Percentiles rank a stretch among this genome's conserved stretches.
phyloP scores from a whole-genome alignment of 1,140 invertebrate species.

The Ylistrum balloti region DNA sequence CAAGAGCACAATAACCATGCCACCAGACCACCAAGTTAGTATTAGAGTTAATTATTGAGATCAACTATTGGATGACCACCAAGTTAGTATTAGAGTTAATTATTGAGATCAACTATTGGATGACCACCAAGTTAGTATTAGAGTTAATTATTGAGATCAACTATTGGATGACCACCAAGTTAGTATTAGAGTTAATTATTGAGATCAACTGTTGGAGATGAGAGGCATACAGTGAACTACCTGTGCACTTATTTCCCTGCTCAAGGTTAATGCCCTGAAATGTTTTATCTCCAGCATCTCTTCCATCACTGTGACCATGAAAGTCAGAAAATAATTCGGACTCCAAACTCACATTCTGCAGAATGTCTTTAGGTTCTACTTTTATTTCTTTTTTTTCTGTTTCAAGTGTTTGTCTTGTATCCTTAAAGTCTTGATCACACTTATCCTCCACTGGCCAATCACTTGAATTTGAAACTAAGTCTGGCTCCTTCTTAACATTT shows the following conservation, averaged over 20 bases:
- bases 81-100: no score
- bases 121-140: no score
- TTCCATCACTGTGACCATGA: background rate
- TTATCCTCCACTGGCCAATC: background rate
- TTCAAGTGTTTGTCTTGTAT: background rate
- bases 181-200: no score
- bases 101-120: no score
- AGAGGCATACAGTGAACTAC: background rate
- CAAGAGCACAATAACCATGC: no score
- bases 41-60: no score
- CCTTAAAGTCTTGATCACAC: background rate
- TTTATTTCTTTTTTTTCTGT: constrained; percentile 46
- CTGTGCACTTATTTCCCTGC: background rate
- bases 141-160: no score
- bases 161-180: no score
- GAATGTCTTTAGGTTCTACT: background rate
- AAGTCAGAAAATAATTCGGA: background rate
- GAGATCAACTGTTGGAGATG: no score
- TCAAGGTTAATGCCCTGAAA: background rate
- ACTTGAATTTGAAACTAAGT: background rate
- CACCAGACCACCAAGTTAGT: no score
- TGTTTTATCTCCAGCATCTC: background rate
- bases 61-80: no score
- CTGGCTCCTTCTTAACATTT: background rate
- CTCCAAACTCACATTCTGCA: background rate